A percentile compares a stretch with the other conserved stretches of the same genome.
Conservation (phyloP, 2,888 invertebrate species). For the Drosophila picticornis region DNA sequence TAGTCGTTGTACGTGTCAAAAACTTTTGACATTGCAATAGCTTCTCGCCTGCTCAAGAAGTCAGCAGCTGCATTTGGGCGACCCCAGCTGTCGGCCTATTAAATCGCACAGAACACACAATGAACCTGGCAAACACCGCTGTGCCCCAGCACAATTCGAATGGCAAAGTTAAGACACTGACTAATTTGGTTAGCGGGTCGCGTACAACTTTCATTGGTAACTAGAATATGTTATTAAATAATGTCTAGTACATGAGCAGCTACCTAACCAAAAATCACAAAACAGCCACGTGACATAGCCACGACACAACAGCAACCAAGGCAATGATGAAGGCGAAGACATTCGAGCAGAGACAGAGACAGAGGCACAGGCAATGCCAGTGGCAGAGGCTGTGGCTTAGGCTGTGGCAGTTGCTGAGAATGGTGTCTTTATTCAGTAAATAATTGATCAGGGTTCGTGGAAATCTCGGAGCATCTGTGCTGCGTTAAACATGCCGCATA, state of each 20-base stretch:
- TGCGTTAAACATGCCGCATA: conserved; percentile 50
- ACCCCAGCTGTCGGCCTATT: conserved; percentile 64
- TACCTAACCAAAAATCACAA: conserved; percentile 33
- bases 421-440: conserved; percentile 54
- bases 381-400: not conserved
- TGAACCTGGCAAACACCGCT: conserved; percentile 8
- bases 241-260: conserved; percentile 54
- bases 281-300: conserved; percentile 27
- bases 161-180: conserved; percentile 59
- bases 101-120: conserved; percentile 32
- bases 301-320: conserved; percentile 1
- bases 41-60: conserved; percentile 50
- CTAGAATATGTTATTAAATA: conserved; percentile 71
- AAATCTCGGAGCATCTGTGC: conserved; percentile 63
- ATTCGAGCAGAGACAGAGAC: not conserved
- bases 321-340: not conserved
- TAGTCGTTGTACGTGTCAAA: conserved; percentile 75
- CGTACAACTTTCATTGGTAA: conserved; percentile 63
- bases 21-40: conserved; percentile 75
- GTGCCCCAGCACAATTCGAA: conserved; percentile 10
- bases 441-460: conserved; percentile 64
- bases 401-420: not conserved
- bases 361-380: not conserved
- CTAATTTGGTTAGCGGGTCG: conserved; percentile 71
- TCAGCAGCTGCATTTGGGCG: conserved; percentile 53